Base-by-base conservation (phyloP, 1,140 invertebrate genomes). In the Drosophila carrolli region DNA sequence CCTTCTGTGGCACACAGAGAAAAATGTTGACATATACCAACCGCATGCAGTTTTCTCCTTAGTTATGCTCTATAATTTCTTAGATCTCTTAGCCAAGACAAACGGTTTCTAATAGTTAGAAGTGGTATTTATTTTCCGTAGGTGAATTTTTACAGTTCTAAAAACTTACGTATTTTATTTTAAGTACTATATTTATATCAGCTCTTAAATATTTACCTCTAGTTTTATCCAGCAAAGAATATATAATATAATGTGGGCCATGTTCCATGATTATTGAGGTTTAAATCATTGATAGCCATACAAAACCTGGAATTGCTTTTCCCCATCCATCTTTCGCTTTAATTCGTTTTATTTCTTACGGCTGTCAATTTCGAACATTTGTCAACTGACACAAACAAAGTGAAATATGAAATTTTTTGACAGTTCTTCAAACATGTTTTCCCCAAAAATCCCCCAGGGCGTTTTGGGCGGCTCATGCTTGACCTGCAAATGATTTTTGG, bases 331-430 rank as follows among this genome's bases (percentile, higher is more conserved):
- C 41, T 60, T 29, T n/a, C 9, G 9, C 50, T 60, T 62, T 48
- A 40, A 14, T 41, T 38, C 19, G 38, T 73, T 70, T 58, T 37
- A 29, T 59, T 56, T 47, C 40, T 51, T 77, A 66, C 50, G 46
- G 32, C 68, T 88, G 82, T 81, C 82, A 85, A 71, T 85, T 85
- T 58, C 78, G 78, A 86, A 66, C 78, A 72, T 75, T 77, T 85
- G 77, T 74, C 76, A 80, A 55, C 38, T 57, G 47, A 11, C 65
- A 51, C 60, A 74, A 79, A 81, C 75, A 71, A 78, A 82, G 62
- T 82, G 48, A 72, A 68, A 82, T 65, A 75, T 72, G 50, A 78
- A 75, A 60, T 63, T 70, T 62, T 73, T 48, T 73, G 68, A 74
- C 67, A 71, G 63, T 47, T 68, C n/a, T 35, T 23, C 35, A 47